Base-by-base conservation (phyloP, 1,140 invertebrate genomes). In the Brachionus paranguensis region DNA sequence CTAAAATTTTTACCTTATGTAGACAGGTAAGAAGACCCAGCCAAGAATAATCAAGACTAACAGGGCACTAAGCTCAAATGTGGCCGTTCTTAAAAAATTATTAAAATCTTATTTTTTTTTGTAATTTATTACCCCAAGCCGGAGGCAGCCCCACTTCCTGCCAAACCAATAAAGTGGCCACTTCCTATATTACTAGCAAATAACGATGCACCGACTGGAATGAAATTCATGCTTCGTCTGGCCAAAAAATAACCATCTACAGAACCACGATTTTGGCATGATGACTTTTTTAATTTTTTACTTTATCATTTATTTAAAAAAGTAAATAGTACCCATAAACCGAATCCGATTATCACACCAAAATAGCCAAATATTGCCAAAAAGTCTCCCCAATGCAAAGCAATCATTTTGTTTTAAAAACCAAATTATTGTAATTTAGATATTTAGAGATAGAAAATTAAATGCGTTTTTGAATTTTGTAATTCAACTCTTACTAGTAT, bases 141-240 rank as follows among this genome's bases (percentile, higher is more conserved):
- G 88, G 53, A 65, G 10, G 90, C 90, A 6, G 86, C 86, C 3
- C 87, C 88, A 11, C 90, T 90, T 7, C 91, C 92, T 6, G 91
- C 90, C 27, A 92, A 84, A 60, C 92, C 92, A 78, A 92, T 91
- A 86, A 92, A 92, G 88, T 92, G 91, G 0, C 91, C 91, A 70
- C 91, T 91, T 5, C 91, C 92, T 47, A 92, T 92, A 86, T 92
- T 92, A 85, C 90, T 91, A 17, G 92, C 91, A 87, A 92, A 92
- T 64, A 92, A 87, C 6, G 91, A 92, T 10, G 92, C 91, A 43
- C 92, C 92, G 29, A 92, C 90, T 91, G 88, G 88, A 68, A 87
- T 87, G 89, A 90, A 90, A n/a, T 85, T 84, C 87, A 90, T 89
- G 78, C 86, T 86, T 88, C 91, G 90, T 78, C 90, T 91, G 1